phyloP scores from a whole-genome alignment of 2,797 vertebrate species.

The Eulemur mongoz region DNA sequence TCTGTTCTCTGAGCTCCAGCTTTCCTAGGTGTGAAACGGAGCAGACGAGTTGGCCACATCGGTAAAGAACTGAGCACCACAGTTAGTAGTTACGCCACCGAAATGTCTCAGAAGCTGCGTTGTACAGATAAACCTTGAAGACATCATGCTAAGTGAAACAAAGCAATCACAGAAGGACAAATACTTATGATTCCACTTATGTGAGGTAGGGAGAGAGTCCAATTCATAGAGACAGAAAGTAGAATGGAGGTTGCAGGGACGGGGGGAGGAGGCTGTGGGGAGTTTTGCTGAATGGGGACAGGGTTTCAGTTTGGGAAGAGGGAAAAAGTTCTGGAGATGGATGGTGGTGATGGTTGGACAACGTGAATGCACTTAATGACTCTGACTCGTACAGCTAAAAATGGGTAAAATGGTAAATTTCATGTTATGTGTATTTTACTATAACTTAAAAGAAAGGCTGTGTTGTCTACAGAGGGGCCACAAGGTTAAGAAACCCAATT shows the following conservation, averaged over 20 bases:
- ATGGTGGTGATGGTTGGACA: not conserved
- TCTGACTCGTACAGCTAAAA: not conserved
- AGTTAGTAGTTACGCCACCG: not conserved
- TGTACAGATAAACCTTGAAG: not conserved
- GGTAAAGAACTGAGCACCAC: not conserved
- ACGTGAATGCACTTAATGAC: not conserved
- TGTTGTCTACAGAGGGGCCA: not conserved
- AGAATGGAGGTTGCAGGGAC: not conserved
- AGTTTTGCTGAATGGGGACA: not conserved
- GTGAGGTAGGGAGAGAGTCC: not conserved
- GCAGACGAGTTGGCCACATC: not conserved
- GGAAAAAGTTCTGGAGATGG: not conserved
- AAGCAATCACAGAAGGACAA: not conserved
- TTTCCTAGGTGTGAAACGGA: not conserved
- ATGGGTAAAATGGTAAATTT: not conserved
- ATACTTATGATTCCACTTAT: not conserved
- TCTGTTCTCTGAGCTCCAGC: not conserved
- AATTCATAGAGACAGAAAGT: not conserved
- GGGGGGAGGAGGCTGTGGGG: fast-evolving
- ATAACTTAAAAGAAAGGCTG: not conserved
- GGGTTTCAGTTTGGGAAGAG: not conserved
- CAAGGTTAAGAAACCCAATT: not conserved
- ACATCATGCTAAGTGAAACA: not conserved
- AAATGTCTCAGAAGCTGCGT: not conserved
- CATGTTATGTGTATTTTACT: not conserved